These are phyloP conservation scores for Phorcus lineatus DNA, from an alignment of 2,888 invertebrate genomes.

Conservation along the genomic window DNA sequence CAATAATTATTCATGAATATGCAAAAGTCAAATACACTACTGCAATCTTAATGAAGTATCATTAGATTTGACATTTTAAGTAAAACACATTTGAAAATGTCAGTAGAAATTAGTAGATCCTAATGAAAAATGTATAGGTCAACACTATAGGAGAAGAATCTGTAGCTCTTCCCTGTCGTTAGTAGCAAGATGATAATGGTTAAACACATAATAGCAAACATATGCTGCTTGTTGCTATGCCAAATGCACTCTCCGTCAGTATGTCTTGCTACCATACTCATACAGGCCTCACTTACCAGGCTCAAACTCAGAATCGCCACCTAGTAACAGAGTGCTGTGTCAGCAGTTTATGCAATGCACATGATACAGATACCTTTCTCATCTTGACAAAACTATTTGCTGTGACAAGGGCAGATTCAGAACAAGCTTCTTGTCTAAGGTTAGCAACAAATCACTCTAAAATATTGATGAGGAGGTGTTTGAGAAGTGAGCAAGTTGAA, in stretches of 20 bases:
- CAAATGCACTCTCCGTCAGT: background rate
- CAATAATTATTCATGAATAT: background rate
- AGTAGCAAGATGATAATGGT: background rate
- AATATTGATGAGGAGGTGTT: no score
- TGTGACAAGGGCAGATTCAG: no score
- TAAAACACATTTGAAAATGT: background rate
- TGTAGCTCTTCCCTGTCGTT: background rate
- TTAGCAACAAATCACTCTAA: no score
- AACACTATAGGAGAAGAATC: background rate
- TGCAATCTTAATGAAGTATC: background rate
- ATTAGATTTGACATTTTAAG: background rate
- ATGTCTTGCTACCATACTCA: background rate
- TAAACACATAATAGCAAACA: background rate
- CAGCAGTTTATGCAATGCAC: background rate
- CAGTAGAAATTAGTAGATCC: background rate
- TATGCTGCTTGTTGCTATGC: background rate
- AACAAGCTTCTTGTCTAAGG: no score
- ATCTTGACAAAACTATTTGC: no score
- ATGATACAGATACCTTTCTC: no score
- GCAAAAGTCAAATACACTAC: background rate
- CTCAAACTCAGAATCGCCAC: background rate
- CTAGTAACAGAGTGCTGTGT: constrained; percentile 8
- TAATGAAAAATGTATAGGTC: constrained; percentile 6
- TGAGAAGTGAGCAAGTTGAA: no score
- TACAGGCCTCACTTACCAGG: background rate